Conservation (phyloP, 2,797 vertebrate species). For the Pangasius djambal region DNA sequence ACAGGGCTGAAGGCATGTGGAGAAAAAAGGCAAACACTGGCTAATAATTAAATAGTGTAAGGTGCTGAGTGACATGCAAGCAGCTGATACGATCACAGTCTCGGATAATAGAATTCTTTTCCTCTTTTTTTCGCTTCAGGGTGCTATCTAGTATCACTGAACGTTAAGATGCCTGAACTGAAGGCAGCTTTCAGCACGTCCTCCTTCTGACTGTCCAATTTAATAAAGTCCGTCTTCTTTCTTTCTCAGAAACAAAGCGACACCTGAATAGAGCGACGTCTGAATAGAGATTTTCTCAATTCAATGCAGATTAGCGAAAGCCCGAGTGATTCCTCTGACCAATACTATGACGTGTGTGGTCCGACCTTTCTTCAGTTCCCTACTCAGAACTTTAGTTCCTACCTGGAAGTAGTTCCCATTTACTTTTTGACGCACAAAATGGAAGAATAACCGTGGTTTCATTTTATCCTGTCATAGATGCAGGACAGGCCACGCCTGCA, state of each 20-base stretch:
- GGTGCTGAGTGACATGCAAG: conserved; percentile 1
- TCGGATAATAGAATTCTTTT: neutral
- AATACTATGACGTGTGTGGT: neutral
- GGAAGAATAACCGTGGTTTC: neutral
- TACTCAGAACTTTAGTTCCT: neutral
- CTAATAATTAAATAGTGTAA: conserved; percentile 3
- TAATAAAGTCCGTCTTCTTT: neutral
- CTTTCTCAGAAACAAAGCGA: neutral
- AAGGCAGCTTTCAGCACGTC: neutral
- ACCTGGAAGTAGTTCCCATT: neutral
- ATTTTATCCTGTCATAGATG: neutral
- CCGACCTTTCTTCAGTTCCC: neutral
- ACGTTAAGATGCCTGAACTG: neutral
- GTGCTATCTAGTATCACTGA: neutral
- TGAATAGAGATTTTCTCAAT: neutral
- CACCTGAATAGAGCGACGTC: neutral
- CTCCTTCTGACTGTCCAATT: neutral
- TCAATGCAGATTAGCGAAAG: neutral
- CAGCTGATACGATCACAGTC: conserved; percentile 25
- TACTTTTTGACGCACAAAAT: neutral
- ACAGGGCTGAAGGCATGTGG: conserved; percentile 10
- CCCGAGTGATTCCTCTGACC: neutral
- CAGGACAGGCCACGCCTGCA: neutral
- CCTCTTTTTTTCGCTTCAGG: neutral
- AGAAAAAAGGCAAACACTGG: neutral